These are phyloP conservation scores for Litoditis marina DNA, from an alignment of 2,888 invertebrate genomes.

Conservation along the genomic window DNA sequence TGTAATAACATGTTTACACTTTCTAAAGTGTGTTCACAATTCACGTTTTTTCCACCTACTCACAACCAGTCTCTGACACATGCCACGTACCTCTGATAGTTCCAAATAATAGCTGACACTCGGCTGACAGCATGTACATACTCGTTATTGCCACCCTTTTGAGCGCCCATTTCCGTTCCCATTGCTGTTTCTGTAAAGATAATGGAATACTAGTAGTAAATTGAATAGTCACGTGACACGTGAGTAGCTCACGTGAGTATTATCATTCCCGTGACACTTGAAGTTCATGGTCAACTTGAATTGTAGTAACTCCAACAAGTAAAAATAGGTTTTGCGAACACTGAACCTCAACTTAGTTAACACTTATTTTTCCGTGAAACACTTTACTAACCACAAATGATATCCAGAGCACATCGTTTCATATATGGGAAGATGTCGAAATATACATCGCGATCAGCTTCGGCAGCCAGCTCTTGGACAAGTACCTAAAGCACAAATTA, in stretches of 20 bases:
- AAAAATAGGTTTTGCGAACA: too few species aligned
- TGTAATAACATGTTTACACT: too few species aligned
- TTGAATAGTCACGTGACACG: too few species aligned
- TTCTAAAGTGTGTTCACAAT: too few species aligned
- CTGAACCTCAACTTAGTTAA: too few species aligned
- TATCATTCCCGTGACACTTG: not conserved
- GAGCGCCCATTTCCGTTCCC: constrained; percentile 49
- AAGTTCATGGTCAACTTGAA: too few species aligned
- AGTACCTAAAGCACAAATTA: constrained; percentile 48
- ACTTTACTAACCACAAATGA: constrained; percentile 48
- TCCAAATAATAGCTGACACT: constrained; percentile 44
- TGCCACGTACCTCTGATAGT: constrained; percentile 61
- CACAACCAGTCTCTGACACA: too few species aligned
- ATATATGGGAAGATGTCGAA: constrained; percentile 65
- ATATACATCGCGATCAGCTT: constrained; percentile 43
- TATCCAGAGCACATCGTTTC: constrained; percentile 66
- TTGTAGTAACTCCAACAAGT: too few species aligned
- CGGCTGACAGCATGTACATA: constrained; percentile 44
- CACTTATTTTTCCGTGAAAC: not conserved
- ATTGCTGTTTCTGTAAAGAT: constrained; percentile 49
- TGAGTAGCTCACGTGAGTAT: not conserved
- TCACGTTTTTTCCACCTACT: too few species aligned
- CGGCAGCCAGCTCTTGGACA: constrained; percentile 57
- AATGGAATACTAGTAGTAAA: too few species aligned
- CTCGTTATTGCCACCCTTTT: constrained; percentile 35